These are phyloP conservation scores for Acanthis flammea DNA, from an alignment of 2,797 vertebrate genomes.

Conservation along the genomic window DNA sequence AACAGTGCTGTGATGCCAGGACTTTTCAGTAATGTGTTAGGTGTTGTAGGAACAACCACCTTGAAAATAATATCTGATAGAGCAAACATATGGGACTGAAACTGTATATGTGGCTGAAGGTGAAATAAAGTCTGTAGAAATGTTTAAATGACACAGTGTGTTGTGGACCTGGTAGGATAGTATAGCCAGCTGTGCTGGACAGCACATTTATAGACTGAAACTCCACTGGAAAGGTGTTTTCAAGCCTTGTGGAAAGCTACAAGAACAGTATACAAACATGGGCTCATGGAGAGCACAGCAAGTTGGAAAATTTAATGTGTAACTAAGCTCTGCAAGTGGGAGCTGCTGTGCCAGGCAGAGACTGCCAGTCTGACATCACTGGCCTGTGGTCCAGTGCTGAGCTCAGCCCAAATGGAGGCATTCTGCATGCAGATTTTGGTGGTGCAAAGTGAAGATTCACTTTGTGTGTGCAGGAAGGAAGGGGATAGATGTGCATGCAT, in stretches of 20 bases:
- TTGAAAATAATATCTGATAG: background rate
- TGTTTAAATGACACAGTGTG: background rate
- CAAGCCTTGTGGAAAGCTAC: background rate
- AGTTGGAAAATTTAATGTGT: background rate
- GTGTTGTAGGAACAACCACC: background rate
- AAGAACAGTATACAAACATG: background rate
- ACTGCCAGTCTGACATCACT: background rate
- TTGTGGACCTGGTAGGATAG: background rate
- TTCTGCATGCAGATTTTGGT: background rate
- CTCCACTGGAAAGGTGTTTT: background rate
- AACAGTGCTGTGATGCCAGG: background rate
- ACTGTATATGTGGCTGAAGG: background rate
- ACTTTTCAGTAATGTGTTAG: background rate
- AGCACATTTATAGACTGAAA: background rate
- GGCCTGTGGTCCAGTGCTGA: background rate
- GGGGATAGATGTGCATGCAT: fast-evolving
- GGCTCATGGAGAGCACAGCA: background rate
- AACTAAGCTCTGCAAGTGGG: background rate
- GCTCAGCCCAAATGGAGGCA: background rate
- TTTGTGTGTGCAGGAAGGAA: background rate
- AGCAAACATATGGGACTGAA: background rate
- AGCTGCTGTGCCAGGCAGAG: background rate
- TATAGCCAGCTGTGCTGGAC: background rate
- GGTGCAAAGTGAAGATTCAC: background rate
- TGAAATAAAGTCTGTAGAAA: background rate